Base-by-base conservation (phyloP, 2,797 vertebrate species). In the Harpagifer antarcticus region DNA sequence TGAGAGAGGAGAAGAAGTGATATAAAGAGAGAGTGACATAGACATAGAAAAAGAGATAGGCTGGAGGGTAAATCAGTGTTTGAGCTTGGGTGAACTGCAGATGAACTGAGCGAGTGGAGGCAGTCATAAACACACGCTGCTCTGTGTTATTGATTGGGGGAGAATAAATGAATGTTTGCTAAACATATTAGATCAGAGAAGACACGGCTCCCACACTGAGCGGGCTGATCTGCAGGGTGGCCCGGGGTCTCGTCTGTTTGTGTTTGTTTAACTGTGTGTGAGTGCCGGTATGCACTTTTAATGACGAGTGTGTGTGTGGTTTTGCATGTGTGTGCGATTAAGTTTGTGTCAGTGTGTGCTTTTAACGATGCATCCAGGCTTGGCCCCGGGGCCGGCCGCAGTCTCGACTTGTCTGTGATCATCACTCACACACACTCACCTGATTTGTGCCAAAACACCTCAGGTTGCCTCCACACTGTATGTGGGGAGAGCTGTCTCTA, bases 401-500 rank as follows among this genome's bases (percentile, higher is more conserved):
- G 72, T 66, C 61, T 81, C 68, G 74, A 69, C 81, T 77, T 83
- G 74, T 73, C 69, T 68, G 50, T 68, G 72, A 79, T 88, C 80
- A 13, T 37, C 44, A 19, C 54, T 42, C 11, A 68, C 77, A 64
- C n/a, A 55, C 7, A 31, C 72, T 85, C 57, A 53, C 74, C 68
- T 83, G 85, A 79, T 82, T 56, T 75, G 77, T 83, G 85, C 78
- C 86, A 77, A 52, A 85, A 78, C 73, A 88, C 87, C 86, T 92
- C 81, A 80, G 76, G 64, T 84, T 87, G 81, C 81, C 77, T 85
- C 76, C 62, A 63, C 85, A 91, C 86, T 85, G 88, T 93, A 94
- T 83, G 86, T 95, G 90, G 92, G 88, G 91, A 91, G 89, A 94
- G 85, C 82, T 91, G 94, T 95, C 94, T 96, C 95, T 94, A 96